Evolutionary conservation across 1,140 invertebrate species (phyloP).

Genomic region (Platyscapa corneri): DNA sequence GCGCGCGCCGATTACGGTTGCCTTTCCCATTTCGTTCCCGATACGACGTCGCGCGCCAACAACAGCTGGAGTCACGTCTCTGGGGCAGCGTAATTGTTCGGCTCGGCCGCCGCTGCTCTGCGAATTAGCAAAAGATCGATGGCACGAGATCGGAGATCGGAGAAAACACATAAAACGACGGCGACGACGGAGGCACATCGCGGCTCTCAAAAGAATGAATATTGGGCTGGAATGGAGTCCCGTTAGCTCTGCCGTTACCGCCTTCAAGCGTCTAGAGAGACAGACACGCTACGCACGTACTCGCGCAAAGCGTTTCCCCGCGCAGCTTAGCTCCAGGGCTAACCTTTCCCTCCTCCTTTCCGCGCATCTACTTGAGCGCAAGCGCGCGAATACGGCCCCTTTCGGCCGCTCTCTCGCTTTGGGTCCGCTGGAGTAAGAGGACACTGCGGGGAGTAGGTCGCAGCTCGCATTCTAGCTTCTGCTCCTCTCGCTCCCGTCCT

Average conservation of each 20-base stretch:
- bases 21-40: too few species aligned
- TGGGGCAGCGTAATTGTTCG: too few species aligned
- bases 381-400: neutral
- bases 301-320: neutral
- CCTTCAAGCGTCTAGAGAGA: conserved; percentile 54
- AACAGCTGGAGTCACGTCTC: too few species aligned
- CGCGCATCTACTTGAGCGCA: too few species aligned
- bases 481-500: too few species aligned
- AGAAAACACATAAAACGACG: conserved; percentile 4
- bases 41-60: too few species aligned
- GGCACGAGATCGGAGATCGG: neutral
- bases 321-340: neutral
- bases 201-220: conserved; percentile 67
- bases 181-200: neutral
- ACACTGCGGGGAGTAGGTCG: too few species aligned
- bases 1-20: too few species aligned
- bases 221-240: conserved; percentile 70
- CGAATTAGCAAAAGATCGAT: neutral
- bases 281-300: conserved; percentile 38
- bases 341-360: neutral
- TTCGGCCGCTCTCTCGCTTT: neutral
- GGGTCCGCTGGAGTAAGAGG: too few species aligned
- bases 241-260: conserved; percentile 74
- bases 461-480: too few species aligned
- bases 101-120: too few species aligned